These are phyloP conservation scores for Panulirus ornatus DNA, from an alignment of 1,140 invertebrate species.

Conservation along the genomic window DNA sequence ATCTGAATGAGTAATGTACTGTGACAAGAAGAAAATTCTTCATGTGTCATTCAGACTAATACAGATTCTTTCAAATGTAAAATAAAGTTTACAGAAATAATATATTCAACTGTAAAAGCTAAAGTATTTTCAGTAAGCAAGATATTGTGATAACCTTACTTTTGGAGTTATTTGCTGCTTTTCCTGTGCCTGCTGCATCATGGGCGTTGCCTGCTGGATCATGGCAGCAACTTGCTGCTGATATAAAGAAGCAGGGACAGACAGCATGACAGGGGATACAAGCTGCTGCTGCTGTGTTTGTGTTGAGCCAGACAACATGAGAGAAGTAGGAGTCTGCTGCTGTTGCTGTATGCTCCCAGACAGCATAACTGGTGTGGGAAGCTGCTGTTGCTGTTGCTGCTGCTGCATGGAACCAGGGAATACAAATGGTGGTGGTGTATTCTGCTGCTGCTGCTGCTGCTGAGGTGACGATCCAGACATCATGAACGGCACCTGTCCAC, in stretches of 20 bases:
- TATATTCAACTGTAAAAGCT: too few relatives aligned
- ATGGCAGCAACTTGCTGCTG: background rate
- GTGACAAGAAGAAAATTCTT: too few relatives aligned
- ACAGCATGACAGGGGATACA: background rate
- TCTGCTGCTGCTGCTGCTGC: background rate
- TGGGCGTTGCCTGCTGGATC: background rate
- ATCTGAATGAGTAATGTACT: too few relatives aligned
- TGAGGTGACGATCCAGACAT: background rate
- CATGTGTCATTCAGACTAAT: too few relatives aligned
- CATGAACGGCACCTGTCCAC: slow-evolving; percentile 12
- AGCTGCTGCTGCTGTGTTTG: background rate
- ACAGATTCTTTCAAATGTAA: too few relatives aligned
- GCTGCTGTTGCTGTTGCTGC: background rate
- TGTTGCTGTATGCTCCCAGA: background rate
- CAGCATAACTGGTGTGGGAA: background rate
- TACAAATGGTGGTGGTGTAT: background rate
- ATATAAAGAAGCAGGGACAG: background rate
- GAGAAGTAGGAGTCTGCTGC: background rate
- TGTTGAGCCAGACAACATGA: background rate
- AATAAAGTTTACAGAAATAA: too few relatives aligned
- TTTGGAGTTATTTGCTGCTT: background rate
- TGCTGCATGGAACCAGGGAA: background rate
- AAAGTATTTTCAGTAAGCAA: too few relatives aligned
- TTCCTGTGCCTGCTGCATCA: background rate
- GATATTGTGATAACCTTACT: too few relatives aligned